Percentiles rank a stretch among this genome's conserved stretches.
Evolutionary conservation across 2,797 vertebrate genomes (phyloP).

Genomic region (Pipistrellus pygmaeus): DNA sequence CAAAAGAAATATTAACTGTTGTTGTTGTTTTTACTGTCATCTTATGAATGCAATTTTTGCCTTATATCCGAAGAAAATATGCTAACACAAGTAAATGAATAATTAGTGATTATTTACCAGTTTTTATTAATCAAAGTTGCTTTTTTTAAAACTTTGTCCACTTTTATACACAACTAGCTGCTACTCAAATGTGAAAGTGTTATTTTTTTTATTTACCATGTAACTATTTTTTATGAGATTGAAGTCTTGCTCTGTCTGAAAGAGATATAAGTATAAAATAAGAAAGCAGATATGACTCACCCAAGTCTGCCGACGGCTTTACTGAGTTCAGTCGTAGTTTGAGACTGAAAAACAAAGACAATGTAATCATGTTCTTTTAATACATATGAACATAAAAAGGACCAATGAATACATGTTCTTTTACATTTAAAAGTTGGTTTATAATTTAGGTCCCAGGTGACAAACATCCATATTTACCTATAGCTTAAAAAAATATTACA

Average conservation of each 20-base stretch:
- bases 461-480: not conserved
- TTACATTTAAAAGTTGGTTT: constrained; percentile 46
- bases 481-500: constrained; percentile 33
- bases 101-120: not conserved
- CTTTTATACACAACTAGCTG: not conserved
- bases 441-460: constrained; percentile 1
- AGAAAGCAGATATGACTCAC: constrained; percentile 51
- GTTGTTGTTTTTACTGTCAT: not conserved
- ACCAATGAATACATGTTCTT: not conserved
- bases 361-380: not conserved
- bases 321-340: not conserved
- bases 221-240: not conserved
- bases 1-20: constrained; percentile 45
- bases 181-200: constrained; percentile 64
- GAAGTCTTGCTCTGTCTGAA: not conserved
- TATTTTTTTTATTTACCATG: constrained; percentile 49
- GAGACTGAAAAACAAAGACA: not conserved
- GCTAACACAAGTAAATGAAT: not conserved
- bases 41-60: not conserved
- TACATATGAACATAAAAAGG: not conserved
- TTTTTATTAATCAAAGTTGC: constrained; percentile 13
- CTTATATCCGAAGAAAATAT: constrained; percentile 33
- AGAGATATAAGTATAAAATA: not conserved
- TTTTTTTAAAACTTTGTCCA: not conserved
- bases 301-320: not conserved